phyloP scores from a whole-genome alignment of 2,888 invertebrate genomes.

The Drosophila mettleri region DNA sequence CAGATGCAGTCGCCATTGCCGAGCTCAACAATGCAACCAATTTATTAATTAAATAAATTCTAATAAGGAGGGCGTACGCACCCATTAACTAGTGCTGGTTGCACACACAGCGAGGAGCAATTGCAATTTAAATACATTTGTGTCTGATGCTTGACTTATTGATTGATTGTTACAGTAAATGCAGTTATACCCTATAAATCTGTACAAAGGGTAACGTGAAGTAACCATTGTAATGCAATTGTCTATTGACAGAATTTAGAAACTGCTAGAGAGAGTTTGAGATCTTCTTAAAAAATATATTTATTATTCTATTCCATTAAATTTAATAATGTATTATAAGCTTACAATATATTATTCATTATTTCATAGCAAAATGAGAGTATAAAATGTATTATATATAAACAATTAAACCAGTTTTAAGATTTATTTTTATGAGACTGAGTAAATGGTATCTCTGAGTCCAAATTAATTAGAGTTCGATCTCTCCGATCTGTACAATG shows the following conservation, averaged over 20 bases:
- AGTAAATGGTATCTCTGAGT: too few relatives aligned
- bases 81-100: constrained; percentile 4
- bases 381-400: too few relatives aligned
- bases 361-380: too few relatives aligned
- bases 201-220: not conserved
- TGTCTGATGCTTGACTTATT: constrained; percentile 50
- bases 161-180: constrained; percentile 22
- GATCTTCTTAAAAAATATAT: too few relatives aligned
- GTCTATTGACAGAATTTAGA: not conserved
- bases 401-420: too few relatives aligned
- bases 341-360: too few relatives aligned
- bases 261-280: not conserved
- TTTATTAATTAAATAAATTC: constrained; percentile 68
- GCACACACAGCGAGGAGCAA: constrained; percentile 11
- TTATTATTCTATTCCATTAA: too few relatives aligned
- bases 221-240: too few relatives aligned
- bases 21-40: constrained; percentile 20
- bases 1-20: constrained; percentile 17
- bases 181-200: constrained; percentile 15
- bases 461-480: constrained; percentile 54
- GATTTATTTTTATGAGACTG: too few relatives aligned
- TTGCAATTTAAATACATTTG: constrained; percentile 49
- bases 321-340: too few relatives aligned
- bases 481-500: constrained; percentile 4
- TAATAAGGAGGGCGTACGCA: constrained; percentile 46